Base-by-base conservation (phyloP, 2,797 vertebrate genomes). In the Ataeniobius toweri region DNA sequence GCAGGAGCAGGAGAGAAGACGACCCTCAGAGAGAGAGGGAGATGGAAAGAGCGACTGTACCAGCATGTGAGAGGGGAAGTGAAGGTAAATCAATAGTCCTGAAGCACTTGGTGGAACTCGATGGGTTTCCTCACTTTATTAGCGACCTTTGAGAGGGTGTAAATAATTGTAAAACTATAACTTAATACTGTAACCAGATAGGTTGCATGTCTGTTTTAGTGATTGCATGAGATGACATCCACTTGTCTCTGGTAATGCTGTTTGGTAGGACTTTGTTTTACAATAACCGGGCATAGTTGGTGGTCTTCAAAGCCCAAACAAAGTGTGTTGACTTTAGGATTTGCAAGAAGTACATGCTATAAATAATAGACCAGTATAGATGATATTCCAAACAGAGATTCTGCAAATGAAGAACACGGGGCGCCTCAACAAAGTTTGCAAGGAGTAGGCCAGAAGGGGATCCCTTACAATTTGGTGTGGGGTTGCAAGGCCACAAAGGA, bases 61-160 rank as follows among this genome's bases (percentile, higher is more conserved):
- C 65, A 87, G 75, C 83, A 67, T 85, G 85, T 84, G 84, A 88
- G 90, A 86, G 72, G 68, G 82, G 61, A 82, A 82, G 83, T 79
- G 84, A 89, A 91, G 83, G 87, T 83, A 87, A 88, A 90, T 88
- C 87, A 85, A 87, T 86, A 83, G 86, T 89, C 81, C 84, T 84
- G 80, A 86, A 90, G 86, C 86, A 84, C 86, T 81, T 82, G 81
- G 80, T 82, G 79, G 77, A 87, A 77, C 73, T 88, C 80, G 44
- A 51, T 71, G 84, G 83, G 77, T 84, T 84, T 80, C 83, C 85
- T 82, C 69, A 83, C 86, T 89, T 84, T 82, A 84, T 77, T 76
- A 81, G 56, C 70, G 76, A 70, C 65, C 67, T 72, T 80, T 70
- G 63, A 59, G 74, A 28, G 14, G 48, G 24, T 75, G 77, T 12